These are phyloP conservation scores for Phortica magna DNA, from an alignment of 2,888 invertebrate genomes.

Conservation along the genomic window DNA sequence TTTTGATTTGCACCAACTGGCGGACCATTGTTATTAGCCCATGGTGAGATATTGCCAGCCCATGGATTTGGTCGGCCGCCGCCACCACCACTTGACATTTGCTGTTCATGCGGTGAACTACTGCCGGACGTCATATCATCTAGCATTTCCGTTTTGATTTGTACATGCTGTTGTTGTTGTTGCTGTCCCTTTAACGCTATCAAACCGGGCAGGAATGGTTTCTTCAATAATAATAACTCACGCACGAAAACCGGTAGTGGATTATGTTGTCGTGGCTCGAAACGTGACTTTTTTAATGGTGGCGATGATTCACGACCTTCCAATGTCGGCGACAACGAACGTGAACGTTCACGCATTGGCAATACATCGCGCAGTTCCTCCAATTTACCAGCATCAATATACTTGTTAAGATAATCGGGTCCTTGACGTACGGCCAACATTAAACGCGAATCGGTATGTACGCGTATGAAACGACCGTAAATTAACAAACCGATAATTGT, in stretches of 20 bases:
- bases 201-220: constrained; percentile 73
- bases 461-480: constrained; percentile 89
- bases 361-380: constrained; percentile 89
- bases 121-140: constrained; percentile 52
- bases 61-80: constrained; percentile 63
- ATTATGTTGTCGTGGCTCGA: constrained; percentile 76
- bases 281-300: constrained; percentile 75
- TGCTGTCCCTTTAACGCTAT: constrained; percentile 71
- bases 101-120: constrained; percentile 53
- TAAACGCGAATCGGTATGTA: constrained; percentile 87
- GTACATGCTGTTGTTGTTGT: constrained; percentile 45
- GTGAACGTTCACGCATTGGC: constrained; percentile 81
- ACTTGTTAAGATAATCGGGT: constrained; percentile 86
- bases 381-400: constrained; percentile 88
- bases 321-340: constrained; percentile 70
- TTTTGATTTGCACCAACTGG: constrained; percentile 47
- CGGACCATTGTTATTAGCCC: constrained; percentile 50
- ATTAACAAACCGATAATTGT: constrained; percentile 90
- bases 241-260: constrained; percentile 74
- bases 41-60: constrained; percentile 57
- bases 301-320: constrained; percentile 65
- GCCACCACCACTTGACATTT: constrained; percentile 42
- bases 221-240: constrained; percentile 69
- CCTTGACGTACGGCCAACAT: constrained; percentile 88
- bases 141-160: constrained; percentile 54